Conservation (phyloP, 2,888 invertebrate species). For the Drosophila pseudotalamancana region DNA sequence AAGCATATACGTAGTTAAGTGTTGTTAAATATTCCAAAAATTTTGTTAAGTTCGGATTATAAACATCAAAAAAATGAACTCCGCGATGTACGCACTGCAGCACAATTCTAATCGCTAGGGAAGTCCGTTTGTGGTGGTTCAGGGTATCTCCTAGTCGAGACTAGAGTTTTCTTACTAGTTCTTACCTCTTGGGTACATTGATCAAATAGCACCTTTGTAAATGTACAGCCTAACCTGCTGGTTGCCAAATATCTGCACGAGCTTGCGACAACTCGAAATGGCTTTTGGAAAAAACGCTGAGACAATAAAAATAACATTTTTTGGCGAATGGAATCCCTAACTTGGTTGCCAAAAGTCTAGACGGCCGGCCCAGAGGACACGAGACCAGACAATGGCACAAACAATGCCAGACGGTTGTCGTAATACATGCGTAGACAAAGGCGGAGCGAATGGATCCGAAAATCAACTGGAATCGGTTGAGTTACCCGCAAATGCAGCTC, state of each 20-base stretch:
- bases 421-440: conserved; percentile 31
- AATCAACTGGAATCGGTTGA: conserved; percentile 18
- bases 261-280: conserved; percentile 35
- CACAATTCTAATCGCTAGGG: too few relatives aligned
- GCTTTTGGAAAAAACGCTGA: conserved; percentile 41
- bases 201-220: background rate
- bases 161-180: background rate
- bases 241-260: conserved; percentile 51
- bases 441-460: background rate
- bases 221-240: background rate
- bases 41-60: too few relatives aligned
- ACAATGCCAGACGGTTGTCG: conserved; percentile 52
- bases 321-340: conserved; percentile 53
- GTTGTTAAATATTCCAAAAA: too few relatives aligned
- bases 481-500: conserved; percentile 38
- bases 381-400: conserved; percentile 16
- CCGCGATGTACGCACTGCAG: too few relatives aligned
- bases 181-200: background rate
- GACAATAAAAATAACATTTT: conserved; percentile 64
- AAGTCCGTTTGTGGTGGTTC: too few relatives aligned
- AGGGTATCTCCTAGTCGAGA: too few relatives aligned
- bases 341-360: conserved; percentile 72
- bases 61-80: too few relatives aligned
- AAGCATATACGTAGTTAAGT: too few relatives aligned
- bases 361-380: conserved; percentile 39